A percentile compares a stretch with the other conserved stretches of the same genome.
These are phyloP conservation scores for Torymus aiolomorphi DNA, from an alignment of 2,888 invertebrate species.

Conservation along the genomic window DNA sequence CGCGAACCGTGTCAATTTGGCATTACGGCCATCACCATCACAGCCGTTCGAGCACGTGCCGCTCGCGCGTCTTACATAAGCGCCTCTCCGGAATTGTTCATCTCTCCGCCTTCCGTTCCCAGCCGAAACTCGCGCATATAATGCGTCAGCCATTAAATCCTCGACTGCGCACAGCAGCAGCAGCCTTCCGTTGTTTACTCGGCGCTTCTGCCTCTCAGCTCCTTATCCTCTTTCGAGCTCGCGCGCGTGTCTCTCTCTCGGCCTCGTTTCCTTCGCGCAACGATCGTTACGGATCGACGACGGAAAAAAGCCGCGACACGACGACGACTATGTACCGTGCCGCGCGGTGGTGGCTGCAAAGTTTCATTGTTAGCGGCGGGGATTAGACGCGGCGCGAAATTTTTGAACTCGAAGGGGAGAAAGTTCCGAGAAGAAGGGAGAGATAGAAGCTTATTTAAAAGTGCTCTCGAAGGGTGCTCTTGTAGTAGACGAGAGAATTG, in stretches of 20 bases:
- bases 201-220: conserved; percentile 1
- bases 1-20: too few relatives aligned
- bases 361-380: conserved; percentile 33
- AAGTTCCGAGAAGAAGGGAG: background rate
- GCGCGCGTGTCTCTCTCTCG: conserved; percentile 21
- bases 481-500: too few relatives aligned
- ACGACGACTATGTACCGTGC: background rate
- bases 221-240: conserved; percentile 26
- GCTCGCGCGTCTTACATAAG: background rate
- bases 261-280: conserved; percentile 29
- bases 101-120: background rate
- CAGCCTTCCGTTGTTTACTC: conserved; percentile 46
- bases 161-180: conserved; percentile 11
- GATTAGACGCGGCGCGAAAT: conserved; percentile 25
- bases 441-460: background rate
- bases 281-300: background rate
- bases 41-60: background rate
- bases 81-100: background rate
- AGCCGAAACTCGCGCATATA: background rate
- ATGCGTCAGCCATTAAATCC: conserved; percentile 39
- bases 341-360: conserved; percentile 18
- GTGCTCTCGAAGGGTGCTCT: too few relatives aligned
- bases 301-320: conserved; percentile 4
- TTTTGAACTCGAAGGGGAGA: conserved; percentile 9
- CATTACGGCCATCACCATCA: too few relatives aligned